Base-by-base conservation (phyloP, 2,113 vertebrate species). In the Mustela lutreola region DNA sequence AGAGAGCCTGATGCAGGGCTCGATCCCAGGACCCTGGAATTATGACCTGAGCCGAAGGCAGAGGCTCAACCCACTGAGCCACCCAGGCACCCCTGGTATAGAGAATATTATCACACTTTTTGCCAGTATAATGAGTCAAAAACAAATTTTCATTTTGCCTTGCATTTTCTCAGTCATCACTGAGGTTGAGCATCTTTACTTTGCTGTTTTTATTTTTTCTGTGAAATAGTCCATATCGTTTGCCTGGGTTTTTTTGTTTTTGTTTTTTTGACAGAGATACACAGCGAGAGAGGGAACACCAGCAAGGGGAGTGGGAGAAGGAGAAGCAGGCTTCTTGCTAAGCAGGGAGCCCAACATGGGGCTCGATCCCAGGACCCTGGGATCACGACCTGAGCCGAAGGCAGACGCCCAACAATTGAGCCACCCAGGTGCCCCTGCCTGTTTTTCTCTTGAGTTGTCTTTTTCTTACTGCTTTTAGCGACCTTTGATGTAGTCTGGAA, bases 121-220 rank as follows among this genome's bases (percentile, higher is more conserved):
- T 62, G 78, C 48, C 26, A 42, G 42, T 89, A 42, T 71, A 28
- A 90, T 85, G 50, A 86, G 14, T 87, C 58, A 82, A 62, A 67
- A 95, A 36, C 10, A 12, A 15, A 71, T 48, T 80, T 48, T 62
- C 33, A 53, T 53, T 48, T 89, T 87, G 62, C 73, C 22, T 95
- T 42, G n/a, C 50, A 78, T 83, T 92, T 81, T 86, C 31, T 39
- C 19, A 33, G 15, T 85, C 15, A 50, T 67, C 50, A 89, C 1
- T 86, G 71, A 90, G 33, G 33, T 67, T 81, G 81, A 81, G 67
- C 39, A 75, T 56, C 62, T 94, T 80, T 88, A 67, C 26, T 45
- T 50, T 95, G 56, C 76, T 82, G 28, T 67, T 95, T 76, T 80
- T 93, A 85, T 26, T 95, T 75, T n/a, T 79, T 71, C 45, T 92